These are phyloP conservation scores for Pterostichus niger DNA, from an alignment of 2,888 invertebrate genomes.

Conservation along the genomic window DNA sequence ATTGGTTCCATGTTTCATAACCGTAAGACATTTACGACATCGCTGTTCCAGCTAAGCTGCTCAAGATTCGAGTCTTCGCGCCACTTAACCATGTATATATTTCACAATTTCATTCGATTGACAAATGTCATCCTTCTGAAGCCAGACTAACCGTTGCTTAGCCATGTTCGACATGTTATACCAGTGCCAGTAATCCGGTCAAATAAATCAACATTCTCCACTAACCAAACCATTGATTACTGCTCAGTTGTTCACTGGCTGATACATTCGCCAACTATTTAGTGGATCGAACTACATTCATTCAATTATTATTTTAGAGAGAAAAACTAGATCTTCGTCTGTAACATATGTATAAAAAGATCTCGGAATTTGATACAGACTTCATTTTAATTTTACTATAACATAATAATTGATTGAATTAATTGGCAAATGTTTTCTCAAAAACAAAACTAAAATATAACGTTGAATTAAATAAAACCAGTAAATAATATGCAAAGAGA, in stretches of 20 bases:
- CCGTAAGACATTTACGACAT: slow-evolving; percentile 63
- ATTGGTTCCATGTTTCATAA: slow-evolving; percentile 63
- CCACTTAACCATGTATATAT: slow-evolving; percentile 61
- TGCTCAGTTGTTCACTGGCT: slow-evolving; percentile 18
- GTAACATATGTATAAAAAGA: too few relatives aligned
- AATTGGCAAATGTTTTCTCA: too few relatives aligned
- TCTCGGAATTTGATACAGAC: too few relatives aligned
- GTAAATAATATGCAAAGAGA: too few relatives aligned
- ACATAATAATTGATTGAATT: too few relatives aligned
- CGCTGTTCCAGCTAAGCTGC: background rate
- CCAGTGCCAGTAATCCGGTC: slow-evolving; percentile 25
- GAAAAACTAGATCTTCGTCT: too few relatives aligned
- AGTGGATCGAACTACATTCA: too few relatives aligned
- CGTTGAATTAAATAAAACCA: too few relatives aligned
- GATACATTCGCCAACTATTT: slow-evolving; percentile 20
- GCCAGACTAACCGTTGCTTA: slow-evolving; percentile 41
- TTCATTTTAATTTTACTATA: too few relatives aligned
- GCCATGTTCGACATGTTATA: background rate
- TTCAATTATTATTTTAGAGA: too few relatives aligned
- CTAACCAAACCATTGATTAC: slow-evolving; percentile 32
- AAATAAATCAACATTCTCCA: slow-evolving; percentile 39
- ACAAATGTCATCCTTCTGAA: slow-evolving; percentile 60
- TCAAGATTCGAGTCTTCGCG: background rate
- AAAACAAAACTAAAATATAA: too few relatives aligned
- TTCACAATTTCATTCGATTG: slow-evolving; percentile 61